These are phyloP conservation scores for Odocoileus hemionus DNA, from an alignment of 2,113 vertebrate genomes.

Conservation along the genomic window DNA sequence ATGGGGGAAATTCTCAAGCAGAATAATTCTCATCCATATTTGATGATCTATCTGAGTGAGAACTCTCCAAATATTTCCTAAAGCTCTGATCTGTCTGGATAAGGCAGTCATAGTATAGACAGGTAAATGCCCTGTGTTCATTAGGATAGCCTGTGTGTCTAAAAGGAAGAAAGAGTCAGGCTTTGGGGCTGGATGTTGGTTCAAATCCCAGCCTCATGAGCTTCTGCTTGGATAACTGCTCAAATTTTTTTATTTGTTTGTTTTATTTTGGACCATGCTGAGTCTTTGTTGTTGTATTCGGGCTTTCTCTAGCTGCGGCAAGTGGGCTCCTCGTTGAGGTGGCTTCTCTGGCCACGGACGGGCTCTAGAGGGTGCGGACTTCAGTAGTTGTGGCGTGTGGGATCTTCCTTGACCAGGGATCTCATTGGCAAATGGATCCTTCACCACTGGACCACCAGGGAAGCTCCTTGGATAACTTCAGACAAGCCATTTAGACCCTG, in stretches of 20 bases:
- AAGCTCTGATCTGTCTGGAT: constrained; percentile 20
- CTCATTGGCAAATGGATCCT: background rate
- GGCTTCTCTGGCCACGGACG: background rate
- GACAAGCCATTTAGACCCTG: background rate
- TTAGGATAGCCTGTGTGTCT: background rate
- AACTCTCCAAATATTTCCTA: constrained; percentile 35
- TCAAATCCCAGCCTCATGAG: background rate
- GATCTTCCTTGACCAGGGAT: background rate
- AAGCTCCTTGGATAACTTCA: background rate
- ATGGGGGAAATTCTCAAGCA: background rate
- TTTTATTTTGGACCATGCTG: background rate
- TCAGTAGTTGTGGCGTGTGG: background rate
- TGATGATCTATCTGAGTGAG: background rate
- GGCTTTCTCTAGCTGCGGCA: background rate
- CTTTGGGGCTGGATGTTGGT: background rate
- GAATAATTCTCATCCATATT: background rate
- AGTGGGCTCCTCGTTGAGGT: background rate
- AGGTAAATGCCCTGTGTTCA: background rate
- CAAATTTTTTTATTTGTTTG: background rate
- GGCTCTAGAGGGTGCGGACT: background rate
- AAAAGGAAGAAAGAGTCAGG: background rate
- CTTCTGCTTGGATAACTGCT: background rate
- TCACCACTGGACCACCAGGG: background rate
- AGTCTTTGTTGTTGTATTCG: background rate
- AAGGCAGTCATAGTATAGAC: background rate